phyloP scores from a whole-genome alignment of 2,113 vertebrate species.

The Furnarius figulus region DNA sequence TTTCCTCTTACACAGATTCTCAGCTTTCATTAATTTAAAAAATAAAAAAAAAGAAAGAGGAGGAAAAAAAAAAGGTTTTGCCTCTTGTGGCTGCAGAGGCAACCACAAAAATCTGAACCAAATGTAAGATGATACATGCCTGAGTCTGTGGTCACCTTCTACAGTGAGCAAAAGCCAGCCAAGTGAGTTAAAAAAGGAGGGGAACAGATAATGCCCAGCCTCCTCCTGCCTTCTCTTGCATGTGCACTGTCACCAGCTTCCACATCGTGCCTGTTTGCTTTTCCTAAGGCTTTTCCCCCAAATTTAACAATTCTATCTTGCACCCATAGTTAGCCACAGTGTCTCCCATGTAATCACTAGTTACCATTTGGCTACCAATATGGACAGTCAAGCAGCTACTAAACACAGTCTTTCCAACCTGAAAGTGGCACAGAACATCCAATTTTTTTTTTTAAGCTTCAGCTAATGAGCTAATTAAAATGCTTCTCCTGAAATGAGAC shows the following conservation, averaged over 20 bases:
- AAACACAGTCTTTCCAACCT: background rate
- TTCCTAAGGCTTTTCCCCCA: background rate
- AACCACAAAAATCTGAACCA: constrained; percentile 45
- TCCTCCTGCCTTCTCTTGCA: background rate
- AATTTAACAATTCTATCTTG: background rate
- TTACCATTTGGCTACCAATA: background rate
- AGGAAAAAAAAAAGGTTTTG: background rate
- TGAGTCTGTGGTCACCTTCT: background rate
- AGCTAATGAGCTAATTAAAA: background rate
- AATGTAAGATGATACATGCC: constrained; percentile 8
- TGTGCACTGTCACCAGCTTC: background rate
- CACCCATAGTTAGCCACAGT: fast-evolving
- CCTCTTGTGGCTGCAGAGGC: constrained; percentile 2
- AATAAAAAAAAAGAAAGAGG: background rate
- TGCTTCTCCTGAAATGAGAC: background rate
- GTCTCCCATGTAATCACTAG: background rate
- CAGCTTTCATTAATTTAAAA: constrained; percentile 16
- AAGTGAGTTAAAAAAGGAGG: background rate
- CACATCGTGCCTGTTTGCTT: background rate
- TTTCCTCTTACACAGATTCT: background rate
- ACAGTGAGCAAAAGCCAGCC: background rate
- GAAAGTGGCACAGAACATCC: background rate
- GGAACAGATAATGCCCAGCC: background rate
- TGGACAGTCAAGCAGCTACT: background rate
- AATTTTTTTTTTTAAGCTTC: background rate